Percentiles rank a stretch among this genome's conserved stretches.
These are phyloP conservation scores for Bettongia penicillata DNA, from an alignment of 2,113 vertebrate genomes.

Conservation along the genomic window DNA sequence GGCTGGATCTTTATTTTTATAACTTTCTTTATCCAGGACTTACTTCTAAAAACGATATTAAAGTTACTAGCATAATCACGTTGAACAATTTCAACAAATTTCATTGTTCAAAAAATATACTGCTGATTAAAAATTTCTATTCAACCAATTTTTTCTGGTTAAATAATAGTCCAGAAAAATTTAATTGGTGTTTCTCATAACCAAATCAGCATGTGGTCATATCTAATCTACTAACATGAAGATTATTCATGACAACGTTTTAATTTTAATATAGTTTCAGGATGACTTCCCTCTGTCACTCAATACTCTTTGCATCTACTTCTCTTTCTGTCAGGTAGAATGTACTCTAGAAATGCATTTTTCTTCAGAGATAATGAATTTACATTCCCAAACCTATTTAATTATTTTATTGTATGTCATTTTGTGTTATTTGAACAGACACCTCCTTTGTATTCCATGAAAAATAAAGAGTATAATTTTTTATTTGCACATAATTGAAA, in stretches of 20 bases:
- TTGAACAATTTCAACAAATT: background rate
- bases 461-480: background rate
- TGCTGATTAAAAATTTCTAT: background rate
- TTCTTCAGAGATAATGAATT: background rate
- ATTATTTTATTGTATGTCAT: slow-evolving; percentile 11
- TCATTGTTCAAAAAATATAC: background rate
- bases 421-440: slow-evolving; percentile 41
- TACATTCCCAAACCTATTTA: background rate
- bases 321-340: background rate
- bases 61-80: background rate
- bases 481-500: slow-evolving; percentile 43
- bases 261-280: background rate
- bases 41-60: background rate
- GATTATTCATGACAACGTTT: background rate
- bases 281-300: background rate
- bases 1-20: background rate
- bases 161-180: background rate
- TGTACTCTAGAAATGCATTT: background rate
- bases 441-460: background rate
- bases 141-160: background rate
- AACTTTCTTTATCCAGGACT: background rate
- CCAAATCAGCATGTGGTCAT: background rate
- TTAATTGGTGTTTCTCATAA: background rate
- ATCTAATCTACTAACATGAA: background rate
- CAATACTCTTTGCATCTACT: background rate